Conservation (phyloP, 2,113 vertebrate species). For the Bos indicus region DNA sequence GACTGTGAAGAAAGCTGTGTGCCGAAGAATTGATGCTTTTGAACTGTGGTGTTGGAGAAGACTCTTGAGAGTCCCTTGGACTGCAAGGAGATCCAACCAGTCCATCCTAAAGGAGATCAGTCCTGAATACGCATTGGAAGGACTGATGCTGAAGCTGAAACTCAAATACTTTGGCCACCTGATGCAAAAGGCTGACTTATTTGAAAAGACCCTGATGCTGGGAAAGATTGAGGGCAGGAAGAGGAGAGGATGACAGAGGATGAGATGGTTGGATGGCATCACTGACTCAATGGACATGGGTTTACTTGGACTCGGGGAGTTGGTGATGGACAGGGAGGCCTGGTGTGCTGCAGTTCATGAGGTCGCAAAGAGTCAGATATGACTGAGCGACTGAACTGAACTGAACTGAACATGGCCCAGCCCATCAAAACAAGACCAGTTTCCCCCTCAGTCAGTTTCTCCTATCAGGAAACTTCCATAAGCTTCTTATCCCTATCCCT, state of each 20-base stretch:
- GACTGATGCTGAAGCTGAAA: not conserved
- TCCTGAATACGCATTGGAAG: not conserved
- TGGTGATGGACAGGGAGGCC: not conserved
- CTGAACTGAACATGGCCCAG: not conserved
- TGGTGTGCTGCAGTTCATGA: not conserved
- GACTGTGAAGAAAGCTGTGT: not conserved
- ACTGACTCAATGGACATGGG: not conserved
- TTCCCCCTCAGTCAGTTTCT: not conserved
- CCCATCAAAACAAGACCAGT: not conserved
- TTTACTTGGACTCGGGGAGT: not conserved
- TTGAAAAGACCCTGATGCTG: not conserved
- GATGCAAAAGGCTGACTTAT: not conserved
- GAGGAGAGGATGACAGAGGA: not conserved
- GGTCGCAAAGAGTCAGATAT: not conserved
- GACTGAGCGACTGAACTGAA: not conserved
- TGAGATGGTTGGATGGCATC: not conserved
- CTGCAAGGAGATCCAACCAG: not conserved
- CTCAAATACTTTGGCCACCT: not conserved
- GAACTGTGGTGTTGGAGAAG: not conserved
- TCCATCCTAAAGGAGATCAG: not conserved
- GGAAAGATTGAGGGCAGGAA: not conserved
- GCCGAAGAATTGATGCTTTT: not conserved
- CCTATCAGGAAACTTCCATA: not conserved
- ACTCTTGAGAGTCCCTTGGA: not conserved
- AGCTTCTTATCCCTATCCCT: not conserved